Conservation (phyloP, 1,140 invertebrate species). For the Drosophila triauraria region DNA sequence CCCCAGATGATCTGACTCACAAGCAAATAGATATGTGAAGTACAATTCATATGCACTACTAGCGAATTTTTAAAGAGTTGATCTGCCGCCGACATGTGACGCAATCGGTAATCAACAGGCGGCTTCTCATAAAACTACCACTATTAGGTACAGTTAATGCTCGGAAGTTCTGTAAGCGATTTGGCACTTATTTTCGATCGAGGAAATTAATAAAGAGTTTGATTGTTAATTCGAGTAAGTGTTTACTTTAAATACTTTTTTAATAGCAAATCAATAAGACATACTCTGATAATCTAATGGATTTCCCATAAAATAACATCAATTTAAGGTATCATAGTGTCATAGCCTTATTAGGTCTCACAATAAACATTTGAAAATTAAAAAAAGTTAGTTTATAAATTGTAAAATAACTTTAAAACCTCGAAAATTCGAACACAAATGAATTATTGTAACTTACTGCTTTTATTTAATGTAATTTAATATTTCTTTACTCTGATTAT, state of each 20-base stretch:
- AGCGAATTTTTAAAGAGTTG: conserved; percentile 18
- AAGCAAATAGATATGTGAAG: conserved; percentile 17
- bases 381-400: not conserved
- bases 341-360: not conserved
- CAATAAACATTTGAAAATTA: not conserved
- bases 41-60: conserved; percentile 8
- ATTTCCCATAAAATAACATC: too few species aligned
- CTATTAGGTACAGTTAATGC: conserved; percentile 5
- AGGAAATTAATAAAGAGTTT: conserved; percentile 5
- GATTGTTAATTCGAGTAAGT: not conserved
- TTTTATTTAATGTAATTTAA: too few species aligned
- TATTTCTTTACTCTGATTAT: too few species aligned
- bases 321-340: not conserved
- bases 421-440: too few species aligned
- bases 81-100: conserved; percentile 43
- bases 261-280: not conserved
- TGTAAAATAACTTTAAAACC: not conserved
- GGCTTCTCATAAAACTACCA: conserved; percentile 1
- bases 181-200: not conserved
- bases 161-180: not conserved
- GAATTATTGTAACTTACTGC: too few species aligned
- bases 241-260: not conserved
- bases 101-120: conserved; percentile 39
- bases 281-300: not conserved
- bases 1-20: conserved; percentile 34